Base-by-base conservation (phyloP, 2,888 invertebrate genomes). In the Myopa testacea region DNA sequence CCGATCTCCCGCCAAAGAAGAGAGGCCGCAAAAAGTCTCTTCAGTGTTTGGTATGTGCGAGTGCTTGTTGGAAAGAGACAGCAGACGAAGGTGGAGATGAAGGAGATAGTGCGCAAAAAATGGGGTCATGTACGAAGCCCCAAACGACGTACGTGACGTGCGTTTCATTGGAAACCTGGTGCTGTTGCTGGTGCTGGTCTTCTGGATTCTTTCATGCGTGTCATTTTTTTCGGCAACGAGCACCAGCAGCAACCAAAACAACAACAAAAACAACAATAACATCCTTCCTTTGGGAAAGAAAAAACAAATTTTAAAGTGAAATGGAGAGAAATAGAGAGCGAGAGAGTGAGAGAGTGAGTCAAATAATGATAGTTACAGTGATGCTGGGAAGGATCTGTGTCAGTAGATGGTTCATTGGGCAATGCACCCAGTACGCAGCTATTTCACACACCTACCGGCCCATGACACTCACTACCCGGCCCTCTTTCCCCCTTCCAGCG, bases 81-180 rank as follows among this genome's bases (percentile, higher is more conserved):
- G n/a, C 60, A 62, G 50, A 70, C 45, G 69, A 69, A 60, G 50
- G 16, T 34, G n/a, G 38, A 65, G 8, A 16, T 45, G 45, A 45
- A 45, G 45, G 55, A 7, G 52, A 38, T n/a, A 37, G 26, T 40
- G 38, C 37, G 78, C 76, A 81, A 81, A 81, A 81, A 83, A 82
- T 83, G 83, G 82, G 82, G 82, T 83, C 83, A 82, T 82, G 81
- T 82, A 81, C 82, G 75, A 58, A 75, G 75, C 75, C 45, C 69
- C 69, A 69, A 55, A 19, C 69, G 40, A 26, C n/a, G 69, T 75
- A 75, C 75, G 75, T 75, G 75, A 75, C 69, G 75, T 60, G 69
- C 37, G 45, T 45, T 68, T 60, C 75, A 75, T 60, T 75, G 55
- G 75, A 68, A 74, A 19, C 75, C 71, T 75, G 71, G 65, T 75